Percentiles rank a stretch among this genome's conserved stretches.
Conservation (phyloP, 2,888 invertebrate genomes). For the Aspidiotus destructor region DNA sequence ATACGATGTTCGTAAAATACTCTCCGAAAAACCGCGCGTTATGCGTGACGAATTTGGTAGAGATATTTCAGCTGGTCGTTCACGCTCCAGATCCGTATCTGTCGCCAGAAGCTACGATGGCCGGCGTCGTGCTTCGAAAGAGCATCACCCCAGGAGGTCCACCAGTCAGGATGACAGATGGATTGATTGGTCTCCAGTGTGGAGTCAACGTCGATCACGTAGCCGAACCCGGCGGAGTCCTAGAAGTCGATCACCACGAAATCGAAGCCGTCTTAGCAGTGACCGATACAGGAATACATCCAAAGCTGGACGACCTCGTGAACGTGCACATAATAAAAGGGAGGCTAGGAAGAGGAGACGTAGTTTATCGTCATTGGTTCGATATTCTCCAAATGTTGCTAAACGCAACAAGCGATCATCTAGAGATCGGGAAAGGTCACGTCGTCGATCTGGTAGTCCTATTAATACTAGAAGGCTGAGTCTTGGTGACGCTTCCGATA, state of each 20-base stretch:
- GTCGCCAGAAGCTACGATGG: constrained; percentile 34
- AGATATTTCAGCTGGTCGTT: constrained; percentile 46
- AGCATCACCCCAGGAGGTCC: constrained; percentile 37
- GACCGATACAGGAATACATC: constrained; percentile 19
- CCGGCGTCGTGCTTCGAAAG: constrained; percentile 36
- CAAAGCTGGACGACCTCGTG: constrained; percentile 1
- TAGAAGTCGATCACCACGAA: constrained; percentile 9
- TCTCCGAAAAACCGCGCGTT: constrained; percentile 56
- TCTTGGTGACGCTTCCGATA: neutral
- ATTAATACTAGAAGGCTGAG: neutral
- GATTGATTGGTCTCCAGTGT: constrained; percentile 35
- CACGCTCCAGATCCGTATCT: constrained; percentile 37
- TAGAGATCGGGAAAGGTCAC: neutral
- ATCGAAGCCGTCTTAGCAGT: constrained; percentile 20
- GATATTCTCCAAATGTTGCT: constrained; percentile 9
- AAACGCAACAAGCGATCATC: neutral
- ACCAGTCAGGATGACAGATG: constrained; percentile 38
- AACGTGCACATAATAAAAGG: neutral
- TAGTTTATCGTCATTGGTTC: neutral
- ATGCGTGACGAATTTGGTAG: constrained; percentile 66
- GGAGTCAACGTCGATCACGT: constrained; percentile 35
- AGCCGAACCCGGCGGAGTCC: constrained; percentile 30
- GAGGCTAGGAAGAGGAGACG: constrained; percentile 16
- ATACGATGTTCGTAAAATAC: constrained; percentile 70
- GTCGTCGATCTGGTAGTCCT: constrained; percentile 1